Conservation (phyloP, 2,888 invertebrate genomes). For the Keiferia lycopersicella region DNA sequence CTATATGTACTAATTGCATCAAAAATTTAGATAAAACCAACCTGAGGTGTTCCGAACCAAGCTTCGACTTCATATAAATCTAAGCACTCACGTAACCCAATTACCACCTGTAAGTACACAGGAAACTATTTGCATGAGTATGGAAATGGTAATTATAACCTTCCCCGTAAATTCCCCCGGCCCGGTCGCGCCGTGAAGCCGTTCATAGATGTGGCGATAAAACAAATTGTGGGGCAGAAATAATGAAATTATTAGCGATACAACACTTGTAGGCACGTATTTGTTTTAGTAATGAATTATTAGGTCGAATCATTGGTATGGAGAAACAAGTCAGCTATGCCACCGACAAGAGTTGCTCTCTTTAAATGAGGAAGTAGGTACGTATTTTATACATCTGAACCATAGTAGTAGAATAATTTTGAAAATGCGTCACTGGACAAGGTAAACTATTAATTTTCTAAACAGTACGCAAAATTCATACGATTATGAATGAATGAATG, state of each 20-base stretch:
- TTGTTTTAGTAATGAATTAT: conserved; percentile 17
- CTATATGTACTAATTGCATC: not conserved
- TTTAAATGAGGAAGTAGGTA: no score
- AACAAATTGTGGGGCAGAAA: conserved; percentile 48
- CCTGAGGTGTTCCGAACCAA: conserved; percentile 12
- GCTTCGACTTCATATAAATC: conserved; percentile 30
- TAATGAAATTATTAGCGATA: conserved; percentile 62
- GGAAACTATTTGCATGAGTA: conserved; percentile 52
- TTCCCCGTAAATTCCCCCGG: conserved; percentile 34
- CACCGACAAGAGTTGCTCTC: no score
- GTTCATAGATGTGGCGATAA: conserved; percentile 52
- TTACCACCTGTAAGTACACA: conserved; percentile 46
- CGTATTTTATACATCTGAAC: no score
- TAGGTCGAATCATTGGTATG: not conserved
- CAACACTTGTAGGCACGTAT: conserved; percentile 13
- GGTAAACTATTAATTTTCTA: no score
- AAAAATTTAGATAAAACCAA: conserved; percentile 27
- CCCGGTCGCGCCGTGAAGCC: no score
- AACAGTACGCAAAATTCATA: no score
- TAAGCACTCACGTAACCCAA: conserved; percentile 42
- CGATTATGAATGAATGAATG: no score
- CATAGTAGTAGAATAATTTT: no score
- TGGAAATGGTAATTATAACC: conserved; percentile 45
- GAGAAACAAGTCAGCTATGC: no score
- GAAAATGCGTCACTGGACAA: no score